Evolutionary conservation across 2,888 invertebrate species (phyloP), one percentile per base, ranked within the genome.

Genomic region (Blastobasis lacticolella): DNA sequence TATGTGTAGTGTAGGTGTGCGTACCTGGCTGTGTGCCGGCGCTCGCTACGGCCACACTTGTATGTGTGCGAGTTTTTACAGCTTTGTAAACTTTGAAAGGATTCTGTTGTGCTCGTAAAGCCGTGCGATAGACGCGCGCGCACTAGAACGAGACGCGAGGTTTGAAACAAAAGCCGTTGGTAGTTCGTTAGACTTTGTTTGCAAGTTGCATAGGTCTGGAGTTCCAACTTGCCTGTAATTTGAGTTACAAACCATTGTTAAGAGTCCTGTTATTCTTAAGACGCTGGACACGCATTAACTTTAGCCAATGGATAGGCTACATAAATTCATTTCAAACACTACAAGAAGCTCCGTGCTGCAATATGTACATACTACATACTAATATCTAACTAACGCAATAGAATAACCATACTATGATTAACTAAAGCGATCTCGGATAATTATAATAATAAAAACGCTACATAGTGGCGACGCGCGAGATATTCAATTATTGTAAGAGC

Each of bases 41-140:
- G 23, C 23, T 23, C 23, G 23, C 23, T 23, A 23, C 23, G 3
- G 23, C 23, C 23, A 23, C 38, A 8, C 45, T 51, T 60, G 51
- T 57, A 54, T 61, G 54, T 50, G 59, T 59, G 55, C 50, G 41
- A 23, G 2, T 23, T 52, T 53, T 58, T 57, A 58, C 59, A 61
- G 63, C 60, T 51, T 40, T 54, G 55, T 61, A 56, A 56, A 61
- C 59, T 61, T 58, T 54, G 49, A 57, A 49, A 47, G 59, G 61
- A 67, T 65, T 70, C 59, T 56, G 56, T 69, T 66, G 64, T 64
- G 59, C 64, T 64, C 64, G 23, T 23, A 23, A 23, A 23, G 23
- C 23, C 23, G 23, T 23, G 23, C 23, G 23, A 23, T 23, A 23
- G 23, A 23, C 23, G 23, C 23, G 23, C 23, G 23, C 59, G 61